Conservation (phyloP, 2,888 invertebrate species). For the Spilarctia lutea region DNA sequence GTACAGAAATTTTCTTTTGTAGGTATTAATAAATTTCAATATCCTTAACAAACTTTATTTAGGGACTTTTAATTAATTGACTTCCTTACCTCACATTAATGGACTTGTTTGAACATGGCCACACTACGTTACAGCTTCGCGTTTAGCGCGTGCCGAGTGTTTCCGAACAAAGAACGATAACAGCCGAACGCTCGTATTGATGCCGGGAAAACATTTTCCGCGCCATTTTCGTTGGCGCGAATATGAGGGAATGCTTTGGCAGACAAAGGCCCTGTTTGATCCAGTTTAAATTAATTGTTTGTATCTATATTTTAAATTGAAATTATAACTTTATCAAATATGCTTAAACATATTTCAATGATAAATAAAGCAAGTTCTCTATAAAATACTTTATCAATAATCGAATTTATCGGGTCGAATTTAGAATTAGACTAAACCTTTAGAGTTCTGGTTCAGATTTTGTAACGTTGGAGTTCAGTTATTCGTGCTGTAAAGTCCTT, state of each 20-base stretch:
- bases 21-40: neutral
- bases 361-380: neutral
- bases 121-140: conserved; percentile 73
- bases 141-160: conserved; percentile 58
- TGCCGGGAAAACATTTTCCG: conserved; percentile 81
- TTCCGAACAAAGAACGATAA: conserved; percentile 67
- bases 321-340: neutral
- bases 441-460: too few relatives aligned
- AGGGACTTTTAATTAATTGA: too few relatives aligned
- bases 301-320: neutral
- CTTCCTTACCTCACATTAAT: conserved; percentile 6
- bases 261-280: conserved; percentile 60
- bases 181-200: conserved; percentile 74
- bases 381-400: neutral
- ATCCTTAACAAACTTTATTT: too few relatives aligned
- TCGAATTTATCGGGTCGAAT: neutral
- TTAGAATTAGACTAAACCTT: too few relatives aligned
- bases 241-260: conserved; percentile 68
- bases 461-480: too few relatives aligned
- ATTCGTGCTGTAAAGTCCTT: too few relatives aligned
- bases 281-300: conserved; percentile 45
- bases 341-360: neutral
- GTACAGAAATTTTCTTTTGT: neutral
- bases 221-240: conserved; percentile 78
- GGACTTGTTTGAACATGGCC: conserved; percentile 43